Conservation (phyloP, 2,113 vertebrate genomes). For the Cricetomys ansorgei region DNA sequence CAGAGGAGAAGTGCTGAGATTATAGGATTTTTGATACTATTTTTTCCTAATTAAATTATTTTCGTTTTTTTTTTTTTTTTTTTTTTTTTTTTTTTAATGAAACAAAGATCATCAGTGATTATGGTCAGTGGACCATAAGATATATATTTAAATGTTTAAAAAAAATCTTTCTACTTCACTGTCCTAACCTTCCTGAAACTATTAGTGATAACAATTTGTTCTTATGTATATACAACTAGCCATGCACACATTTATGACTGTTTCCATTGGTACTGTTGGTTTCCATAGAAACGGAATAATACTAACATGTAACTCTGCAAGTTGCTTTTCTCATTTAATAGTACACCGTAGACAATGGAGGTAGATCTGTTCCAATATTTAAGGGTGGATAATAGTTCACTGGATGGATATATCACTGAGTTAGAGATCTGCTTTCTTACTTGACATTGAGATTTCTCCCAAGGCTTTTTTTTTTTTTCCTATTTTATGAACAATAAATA, state of each 20-base stretch:
- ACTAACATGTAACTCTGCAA: neutral
- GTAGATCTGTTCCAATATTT: constrained; percentile 5
- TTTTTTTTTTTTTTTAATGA: constrained; percentile 9
- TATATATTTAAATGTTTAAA: constrained; percentile 22
- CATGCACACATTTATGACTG: neutral
- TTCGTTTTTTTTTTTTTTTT: neutral
- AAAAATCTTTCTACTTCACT: neutral
- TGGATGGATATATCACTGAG: neutral
- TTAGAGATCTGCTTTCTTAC: neutral
- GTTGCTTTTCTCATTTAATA: constrained; percentile 36
- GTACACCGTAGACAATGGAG: neutral
- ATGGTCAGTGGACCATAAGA: neutral
- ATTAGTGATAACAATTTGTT: neutral
- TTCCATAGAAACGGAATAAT: constrained; percentile 41
- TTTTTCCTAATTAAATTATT: constrained; percentile 36
- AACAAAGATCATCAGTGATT: constrained; percentile 32
- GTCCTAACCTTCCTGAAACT: neutral
- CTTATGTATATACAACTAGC: neutral
- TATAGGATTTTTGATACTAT: constrained; percentile 12
- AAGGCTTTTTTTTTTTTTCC: neutral
- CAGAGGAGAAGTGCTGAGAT: neutral
- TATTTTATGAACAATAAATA: constrained; percentile 28
- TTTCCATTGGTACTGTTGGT: neutral
- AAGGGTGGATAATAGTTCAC: neutral
- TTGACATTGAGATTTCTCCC: neutral